Evolutionary conservation across 2,888 invertebrate genomes (phyloP).

Genomic region (Stenchaetothrips biformis): DNA sequence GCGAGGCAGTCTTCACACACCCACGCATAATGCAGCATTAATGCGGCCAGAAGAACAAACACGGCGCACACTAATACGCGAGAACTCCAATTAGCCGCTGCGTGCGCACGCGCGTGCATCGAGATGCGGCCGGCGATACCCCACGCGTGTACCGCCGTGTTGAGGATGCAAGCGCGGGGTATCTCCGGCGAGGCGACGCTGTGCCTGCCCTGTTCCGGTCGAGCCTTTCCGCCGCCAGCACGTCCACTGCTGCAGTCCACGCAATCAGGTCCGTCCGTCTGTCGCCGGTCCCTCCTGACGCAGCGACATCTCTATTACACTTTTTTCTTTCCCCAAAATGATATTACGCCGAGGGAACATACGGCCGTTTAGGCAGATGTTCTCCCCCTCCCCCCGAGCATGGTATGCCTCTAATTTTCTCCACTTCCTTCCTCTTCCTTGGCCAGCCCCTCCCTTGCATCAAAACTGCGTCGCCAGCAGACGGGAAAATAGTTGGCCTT

Average conservation of each 20-base stretch:
- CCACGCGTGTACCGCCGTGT: background rate
- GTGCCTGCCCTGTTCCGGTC: too few relatives aligned
- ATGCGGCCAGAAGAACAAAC: conserved; percentile 1
- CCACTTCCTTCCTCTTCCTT: background rate
- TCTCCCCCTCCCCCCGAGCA: background rate
- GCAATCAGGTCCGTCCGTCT: too few relatives aligned
- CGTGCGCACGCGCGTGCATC: background rate
- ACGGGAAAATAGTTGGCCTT: too few relatives aligned
- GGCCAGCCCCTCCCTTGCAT: background rate
- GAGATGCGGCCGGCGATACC: background rate
- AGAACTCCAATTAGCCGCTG: background rate
- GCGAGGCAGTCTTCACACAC: background rate
- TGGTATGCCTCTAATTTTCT: conserved; percentile 12
- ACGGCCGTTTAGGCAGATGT: conserved; percentile 17
- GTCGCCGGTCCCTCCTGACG: background rate
- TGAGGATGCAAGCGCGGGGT: background rate
- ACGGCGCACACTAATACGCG: background rate
- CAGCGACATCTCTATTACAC: background rate
- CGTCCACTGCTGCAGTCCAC: background rate
- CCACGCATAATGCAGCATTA: background rate
- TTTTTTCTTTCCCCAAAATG: background rate
- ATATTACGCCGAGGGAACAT: background rate
- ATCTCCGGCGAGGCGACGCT: background rate
- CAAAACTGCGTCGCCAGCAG: too few relatives aligned
- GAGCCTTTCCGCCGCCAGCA: background rate